Percentiles rank a stretch among this genome's conserved stretches.
Conservation (phyloP, 30 jellyfish, hydroid and myxozoan genomes). For the Haliclystus octoradiatus region DNA sequence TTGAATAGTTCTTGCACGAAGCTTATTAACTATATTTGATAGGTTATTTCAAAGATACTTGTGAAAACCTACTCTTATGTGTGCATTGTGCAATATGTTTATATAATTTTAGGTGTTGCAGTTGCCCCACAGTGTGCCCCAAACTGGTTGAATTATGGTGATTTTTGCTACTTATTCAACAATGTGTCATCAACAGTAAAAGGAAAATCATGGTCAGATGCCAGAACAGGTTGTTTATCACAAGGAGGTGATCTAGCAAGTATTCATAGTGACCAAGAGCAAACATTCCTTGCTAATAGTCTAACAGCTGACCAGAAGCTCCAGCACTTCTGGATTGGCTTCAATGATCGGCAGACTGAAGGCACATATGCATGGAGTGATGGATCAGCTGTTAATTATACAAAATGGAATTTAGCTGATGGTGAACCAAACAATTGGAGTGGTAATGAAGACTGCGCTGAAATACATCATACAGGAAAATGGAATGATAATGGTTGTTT, state of each 20-base stretch:
- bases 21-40: too few species aligned
- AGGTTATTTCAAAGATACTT: too few species aligned
- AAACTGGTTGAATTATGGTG: conserved; percentile 45
- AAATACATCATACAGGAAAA: conserved; percentile 51
- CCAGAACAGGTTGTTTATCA: conserved; percentile 62
- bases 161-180: conserved; percentile 62
- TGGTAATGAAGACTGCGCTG: conserved; percentile 84
- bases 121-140: conserved; percentile 36
- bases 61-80: too few species aligned
- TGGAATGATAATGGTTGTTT: conserved; percentile 79
- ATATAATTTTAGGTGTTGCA: not conserved
- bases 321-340: conserved; percentile 89
- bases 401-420: conserved; percentile 25
- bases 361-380: conserved; percentile 61
- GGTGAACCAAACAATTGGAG: conserved; percentile 89
- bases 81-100: too few species aligned
- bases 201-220: conserved; percentile 69
- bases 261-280: conserved; percentile 34
- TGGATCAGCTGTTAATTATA: conserved; percentile 44
- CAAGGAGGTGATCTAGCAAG: conserved; percentile 76
- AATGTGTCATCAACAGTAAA: conserved; percentile 36
- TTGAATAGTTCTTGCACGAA: too few species aligned
- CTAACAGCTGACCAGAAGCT: conserved; percentile 34
- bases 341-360: conserved; percentile 36
- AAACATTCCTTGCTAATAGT: conserved; percentile 18